phyloP scores from a whole-genome alignment of 2,797 vertebrate genomes.

The Lindbergichthys nudifrons region DNA sequence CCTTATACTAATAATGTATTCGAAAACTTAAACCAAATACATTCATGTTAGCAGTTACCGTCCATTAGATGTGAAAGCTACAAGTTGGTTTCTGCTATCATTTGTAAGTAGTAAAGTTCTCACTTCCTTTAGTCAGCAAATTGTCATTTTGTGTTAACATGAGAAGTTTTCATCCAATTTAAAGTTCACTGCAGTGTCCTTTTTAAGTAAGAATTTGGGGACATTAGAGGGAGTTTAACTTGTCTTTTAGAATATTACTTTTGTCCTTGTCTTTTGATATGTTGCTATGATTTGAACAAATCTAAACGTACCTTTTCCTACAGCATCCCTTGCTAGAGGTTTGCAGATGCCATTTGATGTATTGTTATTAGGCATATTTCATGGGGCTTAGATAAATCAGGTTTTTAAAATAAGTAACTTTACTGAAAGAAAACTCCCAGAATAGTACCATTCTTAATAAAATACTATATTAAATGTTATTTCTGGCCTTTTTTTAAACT shows the following conservation, averaged over 20 bases:
- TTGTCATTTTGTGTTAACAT: conserved; percentile 4
- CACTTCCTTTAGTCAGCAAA: conserved; percentile 1
- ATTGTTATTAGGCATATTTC: background rate
- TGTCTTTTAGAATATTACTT: background rate
- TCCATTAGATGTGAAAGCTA: background rate
- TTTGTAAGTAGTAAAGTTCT: conserved; percentile 4
- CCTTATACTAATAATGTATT: conserved; percentile 16
- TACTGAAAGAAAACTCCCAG: background rate
- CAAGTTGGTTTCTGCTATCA: background rate
- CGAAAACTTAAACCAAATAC: conserved; percentile 55
- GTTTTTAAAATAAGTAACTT: conserved; percentile 17
- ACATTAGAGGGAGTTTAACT: background rate
- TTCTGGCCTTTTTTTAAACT: background rate
- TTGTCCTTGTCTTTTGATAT: background rate
- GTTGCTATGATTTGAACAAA: background rate
- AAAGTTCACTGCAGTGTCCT: background rate
- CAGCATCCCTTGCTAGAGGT: background rate
- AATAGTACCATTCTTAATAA: background rate
- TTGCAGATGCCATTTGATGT: conserved; percentile 7
- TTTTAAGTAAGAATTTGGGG: background rate
- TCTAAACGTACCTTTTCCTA: background rate
- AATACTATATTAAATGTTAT: conserved; percentile 1
- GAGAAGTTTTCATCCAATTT: background rate
- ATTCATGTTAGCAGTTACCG: conserved; percentile 62
- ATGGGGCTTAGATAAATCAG: background rate